Base-by-base conservation (phyloP, 2,113 vertebrate species). In the Tragelaphus strepsiceros region DNA sequence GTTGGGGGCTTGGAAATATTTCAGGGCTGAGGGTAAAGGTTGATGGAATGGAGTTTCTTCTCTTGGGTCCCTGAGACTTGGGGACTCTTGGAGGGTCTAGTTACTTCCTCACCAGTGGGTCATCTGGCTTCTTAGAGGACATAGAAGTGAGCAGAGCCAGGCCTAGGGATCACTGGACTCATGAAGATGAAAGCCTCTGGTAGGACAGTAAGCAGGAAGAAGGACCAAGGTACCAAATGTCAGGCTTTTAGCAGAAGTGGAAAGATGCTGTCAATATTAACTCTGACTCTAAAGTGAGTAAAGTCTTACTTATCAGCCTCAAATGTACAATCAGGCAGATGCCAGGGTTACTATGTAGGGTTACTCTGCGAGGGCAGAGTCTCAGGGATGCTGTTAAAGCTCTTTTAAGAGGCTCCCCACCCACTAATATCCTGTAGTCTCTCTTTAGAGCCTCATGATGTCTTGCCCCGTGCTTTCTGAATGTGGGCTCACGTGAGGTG, bases 371-470 rank as follows among this genome's bases (percentile, higher is more conserved):
- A 61, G 78, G 81, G 62, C 24, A 64, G 74, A 71, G 14, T 91
- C 67, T 24, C 13, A 11, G 10, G 56, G 46, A 71, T 96, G 39
- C 81, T 88, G 81, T 74, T 62, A 97, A 91, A 97, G 1, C 67
- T 78, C 59, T 92, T 88, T 83, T 58, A 32, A 13, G 61, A 74
- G 58, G 13, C 43, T 61, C 62, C 28, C 24, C 5, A 5, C 22
- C 77, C 59, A 32, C 5, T 88, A 58, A 88, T 62, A 84, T 93
- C 82, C 81, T 28, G 5, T 32, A 51, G 21, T 46, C n/a, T 97
- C 67, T 91, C 92, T 95, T 46, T 83, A 85, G 28, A 98, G 90
- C 71, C 88, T 61, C 19, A 7, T 92, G 96, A 96, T 84, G 92
- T 92, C 61, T 94, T 0, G 2, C 80, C 53, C 67, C 85, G 39